Evolutionary conservation across 2,797 vertebrate species (phyloP).

Genomic region (Hemitrygon akajei): DNA sequence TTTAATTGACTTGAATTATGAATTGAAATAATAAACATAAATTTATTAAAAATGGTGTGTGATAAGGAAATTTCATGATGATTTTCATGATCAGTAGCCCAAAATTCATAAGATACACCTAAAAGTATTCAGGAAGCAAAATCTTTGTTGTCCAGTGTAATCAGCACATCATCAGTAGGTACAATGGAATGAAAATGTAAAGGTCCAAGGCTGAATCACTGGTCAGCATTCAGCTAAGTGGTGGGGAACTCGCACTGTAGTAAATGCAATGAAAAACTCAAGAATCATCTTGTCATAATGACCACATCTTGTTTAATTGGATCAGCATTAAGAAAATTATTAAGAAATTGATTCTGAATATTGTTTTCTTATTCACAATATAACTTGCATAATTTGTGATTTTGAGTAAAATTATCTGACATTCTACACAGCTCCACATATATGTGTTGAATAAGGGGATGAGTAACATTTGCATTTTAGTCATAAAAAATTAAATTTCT

Average conservation of each 20-base stretch:
- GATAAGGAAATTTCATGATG: too few relatives aligned
- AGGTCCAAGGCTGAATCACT: neutral
- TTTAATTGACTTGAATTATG: too few relatives aligned
- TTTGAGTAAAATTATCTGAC: neutral
- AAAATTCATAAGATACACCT: too few relatives aligned
- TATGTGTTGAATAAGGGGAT: neutral
- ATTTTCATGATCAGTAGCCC: too few relatives aligned
- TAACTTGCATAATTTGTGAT: neutral
- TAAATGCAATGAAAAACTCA: neutral
- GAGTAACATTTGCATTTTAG: neutral
- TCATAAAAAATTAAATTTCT: neutral
- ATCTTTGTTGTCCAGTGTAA: too few relatives aligned
- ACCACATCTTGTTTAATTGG: neutral
- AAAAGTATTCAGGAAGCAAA: too few relatives aligned
- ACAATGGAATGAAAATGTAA: neutral
- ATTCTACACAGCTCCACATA: neutral
- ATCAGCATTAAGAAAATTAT: neutral
- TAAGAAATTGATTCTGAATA: neutral
- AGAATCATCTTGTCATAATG: too few relatives aligned
- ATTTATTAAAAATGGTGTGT: too few relatives aligned
- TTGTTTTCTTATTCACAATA: neutral
- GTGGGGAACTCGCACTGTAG: neutral
- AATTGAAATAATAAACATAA: too few relatives aligned
- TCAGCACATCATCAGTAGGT: neutral
- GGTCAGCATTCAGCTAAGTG: neutral